Evolutionary conservation across 30 jellyfish, hydroid and myxozoan species (phyloP).

Genomic region (Hydractinia symbiolongicarpus): DNA sequence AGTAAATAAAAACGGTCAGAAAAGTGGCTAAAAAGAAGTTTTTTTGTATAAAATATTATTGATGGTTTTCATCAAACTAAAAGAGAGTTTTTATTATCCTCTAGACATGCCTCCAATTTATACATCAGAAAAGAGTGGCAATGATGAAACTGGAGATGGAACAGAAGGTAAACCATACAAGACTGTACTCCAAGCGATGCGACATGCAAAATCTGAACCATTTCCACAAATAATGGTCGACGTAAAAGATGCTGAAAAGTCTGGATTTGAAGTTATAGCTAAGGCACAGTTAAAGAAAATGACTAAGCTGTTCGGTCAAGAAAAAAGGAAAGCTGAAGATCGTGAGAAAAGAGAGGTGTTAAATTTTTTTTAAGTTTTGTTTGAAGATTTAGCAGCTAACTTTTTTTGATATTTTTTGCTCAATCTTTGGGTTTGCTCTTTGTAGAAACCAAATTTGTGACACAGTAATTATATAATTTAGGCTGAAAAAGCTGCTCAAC

Average conservation of each 20-base stretch:
- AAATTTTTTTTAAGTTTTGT: not conserved
- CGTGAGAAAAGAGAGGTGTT: constrained; percentile 81
- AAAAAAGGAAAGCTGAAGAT: constrained; percentile 70
- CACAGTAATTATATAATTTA: not conserved
- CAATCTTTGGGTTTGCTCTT: not conserved
- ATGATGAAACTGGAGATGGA: constrained; percentile 95
- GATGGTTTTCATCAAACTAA: too few relatives aligned
- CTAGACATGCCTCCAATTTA: constrained; percentile 54
- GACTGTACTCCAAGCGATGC: constrained; percentile 87
- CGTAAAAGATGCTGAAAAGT: constrained; percentile 61
- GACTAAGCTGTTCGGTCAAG: constrained; percentile 63
- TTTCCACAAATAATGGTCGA: constrained; percentile 88
- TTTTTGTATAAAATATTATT: too few relatives aligned
- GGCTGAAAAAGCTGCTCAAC: constrained; percentile 95
- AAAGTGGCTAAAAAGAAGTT: too few relatives aligned
- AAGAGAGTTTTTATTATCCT: not conserved
- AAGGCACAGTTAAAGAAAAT: constrained; percentile 93
- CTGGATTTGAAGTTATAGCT: constrained; percentile 70
- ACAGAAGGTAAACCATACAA: constrained; percentile 78
- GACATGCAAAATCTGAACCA: constrained; percentile 84
- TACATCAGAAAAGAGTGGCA: constrained; percentile 89
- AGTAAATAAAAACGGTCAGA: too few relatives aligned
- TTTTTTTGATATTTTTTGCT: not conserved
- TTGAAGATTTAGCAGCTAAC: not conserved
- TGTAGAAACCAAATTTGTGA: not conserved